phyloP scores from a whole-genome alignment of 2,888 invertebrate species.

The Actias luna region DNA sequence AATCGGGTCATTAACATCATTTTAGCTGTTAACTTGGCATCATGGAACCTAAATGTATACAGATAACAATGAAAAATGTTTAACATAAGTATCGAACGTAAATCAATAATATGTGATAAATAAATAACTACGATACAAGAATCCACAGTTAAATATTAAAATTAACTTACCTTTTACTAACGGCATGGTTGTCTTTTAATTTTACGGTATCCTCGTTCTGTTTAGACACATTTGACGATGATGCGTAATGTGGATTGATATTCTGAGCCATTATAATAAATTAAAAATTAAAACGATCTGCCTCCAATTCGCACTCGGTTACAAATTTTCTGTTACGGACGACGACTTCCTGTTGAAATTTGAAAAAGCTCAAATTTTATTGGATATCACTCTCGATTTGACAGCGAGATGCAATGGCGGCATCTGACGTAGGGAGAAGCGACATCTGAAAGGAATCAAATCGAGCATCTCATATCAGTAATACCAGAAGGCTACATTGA shows the following conservation, averaged over 20 bases:
- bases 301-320: slow-evolving; percentile 44
- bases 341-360: slow-evolving; percentile 74
- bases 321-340: slow-evolving; percentile 62
- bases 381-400: slow-evolving; percentile 64
- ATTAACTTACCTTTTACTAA: slow-evolving; percentile 90
- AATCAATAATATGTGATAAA: slow-evolving; percentile 9
- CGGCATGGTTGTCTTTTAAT: slow-evolving; percentile 92
- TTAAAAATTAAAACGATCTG: slow-evolving; percentile 51
- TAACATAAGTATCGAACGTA: background rate
- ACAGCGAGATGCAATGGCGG: slow-evolving; percentile 72
- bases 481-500: background rate
- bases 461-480: background rate
- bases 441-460: slow-evolving; percentile 33
- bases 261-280: slow-evolving; percentile 89
- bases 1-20: background rate
- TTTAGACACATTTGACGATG: slow-evolving; percentile 87
- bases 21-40: background rate
- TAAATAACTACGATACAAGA: background rate
- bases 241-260: slow-evolving; percentile 90
- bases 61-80: background rate
- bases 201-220: slow-evolving; percentile 91
- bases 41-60: background rate
- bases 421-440: slow-evolving; percentile 37
- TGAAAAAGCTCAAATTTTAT: slow-evolving; percentile 78
- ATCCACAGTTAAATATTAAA: background rate